Base-by-base conservation (phyloP, 1,140 invertebrate species). In the Drosophila orena region DNA sequence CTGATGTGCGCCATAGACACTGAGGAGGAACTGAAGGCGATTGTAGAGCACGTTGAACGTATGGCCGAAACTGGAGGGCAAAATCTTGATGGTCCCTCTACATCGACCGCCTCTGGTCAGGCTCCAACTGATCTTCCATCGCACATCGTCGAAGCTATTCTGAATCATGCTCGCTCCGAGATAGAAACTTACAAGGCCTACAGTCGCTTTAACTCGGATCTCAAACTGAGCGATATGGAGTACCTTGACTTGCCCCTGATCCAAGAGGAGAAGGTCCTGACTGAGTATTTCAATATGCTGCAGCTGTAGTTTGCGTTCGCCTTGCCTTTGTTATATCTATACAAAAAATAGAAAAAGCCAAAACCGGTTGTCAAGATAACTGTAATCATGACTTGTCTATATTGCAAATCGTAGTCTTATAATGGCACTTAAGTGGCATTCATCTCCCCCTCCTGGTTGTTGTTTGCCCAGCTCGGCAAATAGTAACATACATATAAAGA, bases 221-320 rank as follows among this genome's bases (percentile, higher is more conserved):
- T 95, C 14, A 92, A 92, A 2, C 92, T 91, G 20, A 94, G 94
- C 10, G 95, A 95, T 46, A 94, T 95, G 75, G 95, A 95, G 64
- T 94, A 95, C 81, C 86, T 95, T 37, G 94, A 95, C 88, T 89
- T 95, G 14, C 93, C 93, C 2, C 91, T 95, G 11, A 71, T 91
- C 3, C 93, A 94, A 56, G 95, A 95, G 88, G 94, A 95, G 83
- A 91, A 94, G 38, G 94, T 94, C 65, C 93, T 95, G 2, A 92
- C 90, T 5, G 93, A 95, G 81, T 95, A 95, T 90, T 93, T 94
- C 77, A 93, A 93, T 1, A 83, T 95, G 30, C 91, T 95, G 17
- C 93, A 93, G 75, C 84, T 85, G 60, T 90, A 15, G 74, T 7
- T 35, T 58, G 10, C 8, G n/a, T 10, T 27, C 0, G 2, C 8